Percentiles rank a stretch among this genome's conserved stretches.
Evolutionary conservation across 2,113 vertebrate species (phyloP).

Genomic region (Oenanthe oenanthe): DNA sequence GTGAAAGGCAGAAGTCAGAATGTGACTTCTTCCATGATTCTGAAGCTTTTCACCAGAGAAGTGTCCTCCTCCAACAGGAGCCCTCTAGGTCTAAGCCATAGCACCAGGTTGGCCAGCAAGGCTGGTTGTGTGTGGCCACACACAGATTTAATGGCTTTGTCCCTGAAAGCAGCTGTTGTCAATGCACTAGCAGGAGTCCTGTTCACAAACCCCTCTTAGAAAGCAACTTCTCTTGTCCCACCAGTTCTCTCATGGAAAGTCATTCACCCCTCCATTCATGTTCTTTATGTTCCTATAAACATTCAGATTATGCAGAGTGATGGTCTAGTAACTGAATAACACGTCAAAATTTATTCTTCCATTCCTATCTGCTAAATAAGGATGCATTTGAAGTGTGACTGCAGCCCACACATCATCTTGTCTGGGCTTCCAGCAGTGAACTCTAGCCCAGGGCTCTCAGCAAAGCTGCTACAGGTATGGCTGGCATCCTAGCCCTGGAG

Average conservation of each 20-base stretch:
- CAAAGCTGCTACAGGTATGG: not conserved
- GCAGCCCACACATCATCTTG: not conserved
- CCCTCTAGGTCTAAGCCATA: not conserved
- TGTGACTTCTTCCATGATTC: not conserved
- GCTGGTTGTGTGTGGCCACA: not conserved
- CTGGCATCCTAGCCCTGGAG: not conserved
- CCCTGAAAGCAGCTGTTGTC: not conserved
- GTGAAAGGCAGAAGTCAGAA: not conserved
- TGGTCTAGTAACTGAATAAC: not conserved
- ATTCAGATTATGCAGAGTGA: not conserved
- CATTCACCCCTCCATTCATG: not conserved
- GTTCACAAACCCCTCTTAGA: not conserved
- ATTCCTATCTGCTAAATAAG: conserved; percentile 13
- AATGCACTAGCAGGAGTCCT: not conserved
- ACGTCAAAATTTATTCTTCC: not conserved
- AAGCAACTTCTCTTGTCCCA: not conserved
- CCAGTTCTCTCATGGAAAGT: not conserved
- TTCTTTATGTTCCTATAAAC: not conserved
- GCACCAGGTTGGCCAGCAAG: not conserved
- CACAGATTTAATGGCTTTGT: not conserved
- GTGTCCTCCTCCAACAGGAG: not conserved
- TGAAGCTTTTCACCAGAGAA: not conserved
- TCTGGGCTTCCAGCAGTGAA: not conserved
- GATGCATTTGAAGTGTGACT: not conserved
- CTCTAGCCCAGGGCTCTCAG: not conserved